Evolutionary conservation across 1,140 invertebrate species (phyloP), one percentile per base, ranked within the genome.

Genomic region (Vanessa tameamea): DNA sequence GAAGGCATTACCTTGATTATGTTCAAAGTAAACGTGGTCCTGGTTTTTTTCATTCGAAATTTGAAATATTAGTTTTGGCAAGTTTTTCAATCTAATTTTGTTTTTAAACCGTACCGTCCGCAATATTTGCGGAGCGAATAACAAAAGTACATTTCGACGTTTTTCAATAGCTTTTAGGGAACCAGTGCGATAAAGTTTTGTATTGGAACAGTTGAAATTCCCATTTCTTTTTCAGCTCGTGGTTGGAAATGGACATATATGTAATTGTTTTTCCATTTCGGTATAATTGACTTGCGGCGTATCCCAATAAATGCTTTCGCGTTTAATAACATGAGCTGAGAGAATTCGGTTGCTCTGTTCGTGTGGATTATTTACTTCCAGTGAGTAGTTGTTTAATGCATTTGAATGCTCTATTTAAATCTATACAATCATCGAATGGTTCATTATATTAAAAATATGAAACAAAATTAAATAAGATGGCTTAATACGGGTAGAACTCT

Each of bases 271-370:
- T 76, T 51, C 69, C 64, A 61, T 61, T 61, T 61, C 69, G 11
- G 31, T 43, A 37, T 76, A 76, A 76, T 76, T 76, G 74, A 76
- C 69, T 76, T 76, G 74, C 69, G 69, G 74, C 20, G 47, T 69
- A 64, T 65, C 47, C 50, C 37, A 47, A 57, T 76, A 72, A 68
- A 68, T 64, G 63, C 55, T 72, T 64, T 59, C 61, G 68, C 47
- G 31, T 61, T 68, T 61, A 61, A 61, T 61, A 61, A 61, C 57
- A 15, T n/a, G 26, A n/a, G 57, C 8, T 61, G 12, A 6, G 15
- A 20, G 20, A 57, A 23, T 57, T 57, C 11, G 16, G 53, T 57
- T 11, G 16, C 8, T 2, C n/a, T 55, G 4, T 20, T 31, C 26
- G 16, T 23, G 16, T n/a, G 9, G 12, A 23, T 23, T 23, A 7